Percentiles rank a stretch among this genome's conserved stretches.
phyloP scores from a whole-genome alignment of 1,140 invertebrate species.

The Musca domestica region DNA sequence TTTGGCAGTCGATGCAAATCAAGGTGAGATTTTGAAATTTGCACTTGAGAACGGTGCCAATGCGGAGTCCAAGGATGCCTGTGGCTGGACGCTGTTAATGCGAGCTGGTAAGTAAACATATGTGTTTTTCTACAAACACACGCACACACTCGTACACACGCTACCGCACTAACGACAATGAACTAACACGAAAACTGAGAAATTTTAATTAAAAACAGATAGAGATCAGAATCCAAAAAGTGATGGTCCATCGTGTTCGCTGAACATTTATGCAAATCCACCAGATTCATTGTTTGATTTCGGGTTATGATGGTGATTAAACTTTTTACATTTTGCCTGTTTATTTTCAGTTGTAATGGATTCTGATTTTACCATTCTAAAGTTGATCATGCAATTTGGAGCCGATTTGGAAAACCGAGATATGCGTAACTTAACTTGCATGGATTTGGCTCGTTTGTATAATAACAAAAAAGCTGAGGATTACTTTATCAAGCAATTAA shows the following conservation, averaged over 20 bases:
- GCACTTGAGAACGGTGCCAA: conserved; percentile 45
- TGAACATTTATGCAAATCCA: too few species aligned
- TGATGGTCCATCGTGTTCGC: too few species aligned
- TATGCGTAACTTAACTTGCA: conserved; percentile 36
- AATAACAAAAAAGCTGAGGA: conserved; percentile 33
- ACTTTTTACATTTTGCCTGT: background rate
- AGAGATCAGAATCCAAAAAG: background rate
- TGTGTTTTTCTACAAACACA: background rate
- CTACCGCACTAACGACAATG: background rate
- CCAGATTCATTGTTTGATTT: too few species aligned
- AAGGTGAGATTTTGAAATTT: conserved; percentile 46
- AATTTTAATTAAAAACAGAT: conserved; percentile 10
- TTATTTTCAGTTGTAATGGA: conserved; percentile 41
- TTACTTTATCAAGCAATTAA: conserved; percentile 36
- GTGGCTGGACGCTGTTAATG: conserved; percentile 47
- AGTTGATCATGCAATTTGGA: conserved; percentile 41
- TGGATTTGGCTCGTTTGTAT: conserved; percentile 44
- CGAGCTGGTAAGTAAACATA: conserved; percentile 38
- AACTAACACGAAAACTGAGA: background rate
- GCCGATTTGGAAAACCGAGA: conserved; percentile 38
- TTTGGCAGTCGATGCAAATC: conserved; percentile 48
- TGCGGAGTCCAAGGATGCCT: conserved; percentile 40
- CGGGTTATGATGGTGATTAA: too few species aligned
- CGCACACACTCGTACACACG: background rate
- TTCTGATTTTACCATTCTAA: conserved; percentile 41